Conservation (phyloP, 92 coral and sea anemone genomes). For the Siderastrea siderea region DNA sequence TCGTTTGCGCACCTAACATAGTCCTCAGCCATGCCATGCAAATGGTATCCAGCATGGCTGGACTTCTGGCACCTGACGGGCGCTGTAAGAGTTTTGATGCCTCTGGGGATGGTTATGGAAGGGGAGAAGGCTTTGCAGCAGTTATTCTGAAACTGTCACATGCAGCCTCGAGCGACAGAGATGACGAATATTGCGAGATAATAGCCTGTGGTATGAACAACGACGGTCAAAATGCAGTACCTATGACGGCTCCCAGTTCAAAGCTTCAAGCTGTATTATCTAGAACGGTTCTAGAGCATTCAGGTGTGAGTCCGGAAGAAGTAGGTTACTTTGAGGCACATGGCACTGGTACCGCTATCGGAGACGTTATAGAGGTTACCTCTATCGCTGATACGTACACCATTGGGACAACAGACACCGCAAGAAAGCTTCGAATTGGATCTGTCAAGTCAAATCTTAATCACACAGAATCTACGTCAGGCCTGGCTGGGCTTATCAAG, state of each 20-base stretch:
- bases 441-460: constrained; percentile 90
- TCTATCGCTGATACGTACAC: constrained; percentile 77
- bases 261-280: constrained; percentile 79
- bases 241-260: constrained; percentile 91
- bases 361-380: constrained; percentile 82
- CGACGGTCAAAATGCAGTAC: constrained; percentile 90
- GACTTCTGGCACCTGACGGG: constrained; percentile 89
- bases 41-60: constrained; percentile 77
- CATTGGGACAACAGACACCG: background rate
- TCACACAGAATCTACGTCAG: constrained; percentile 90
- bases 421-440: constrained; percentile 71
- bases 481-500: constrained; percentile 86
- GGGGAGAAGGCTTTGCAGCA: constrained; percentile 95
- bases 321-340: constrained; percentile 86
- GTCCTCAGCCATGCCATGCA: constrained; percentile 59
- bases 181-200: constrained; percentile 82
- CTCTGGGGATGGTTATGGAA: constrained; percentile 92
- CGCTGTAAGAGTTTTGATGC: constrained; percentile 90
- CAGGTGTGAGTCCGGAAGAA: constrained; percentile 71
- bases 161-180: constrained; percentile 60
- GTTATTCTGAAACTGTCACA: constrained; percentile 75
- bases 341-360: constrained; percentile 93
- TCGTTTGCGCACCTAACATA: constrained; percentile 86
- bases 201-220: constrained; percentile 90
- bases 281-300: constrained; percentile 61